Evolutionary conservation across 2,113 vertebrate genomes (phyloP).

Genomic region (Planiliza haematocheilus): DNA sequence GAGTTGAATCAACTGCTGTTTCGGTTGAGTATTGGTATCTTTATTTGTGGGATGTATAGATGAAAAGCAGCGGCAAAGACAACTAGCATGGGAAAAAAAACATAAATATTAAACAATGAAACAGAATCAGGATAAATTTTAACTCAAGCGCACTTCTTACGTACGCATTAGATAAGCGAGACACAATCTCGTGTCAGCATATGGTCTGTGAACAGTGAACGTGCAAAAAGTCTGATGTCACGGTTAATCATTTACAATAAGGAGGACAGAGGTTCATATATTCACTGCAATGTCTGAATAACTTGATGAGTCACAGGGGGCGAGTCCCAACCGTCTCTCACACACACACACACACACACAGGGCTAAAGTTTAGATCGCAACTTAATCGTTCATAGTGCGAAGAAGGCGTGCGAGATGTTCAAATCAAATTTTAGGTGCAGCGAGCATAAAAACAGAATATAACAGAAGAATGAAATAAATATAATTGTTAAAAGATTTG

Average conservation of each 20-base stretch:
- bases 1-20: slow-evolving; percentile 39
- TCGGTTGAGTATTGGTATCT: slow-evolving; percentile 6
- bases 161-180: background rate
- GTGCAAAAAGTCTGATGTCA: slow-evolving; percentile 30
- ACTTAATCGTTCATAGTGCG: background rate
- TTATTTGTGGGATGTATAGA: slow-evolving; percentile 18
- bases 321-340: slow-evolving; percentile 7
- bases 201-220: background rate
- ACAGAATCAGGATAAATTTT: background rate
- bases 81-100: background rate
- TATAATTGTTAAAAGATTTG: background rate
- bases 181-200: background rate
- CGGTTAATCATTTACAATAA: slow-evolving; percentile 63
- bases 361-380: background rate
- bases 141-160: background rate
- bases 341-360: background rate
- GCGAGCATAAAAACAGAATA: background rate
- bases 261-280: slow-evolving; percentile 37
- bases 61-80: slow-evolving; percentile 3
- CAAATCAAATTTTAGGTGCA: background rate
- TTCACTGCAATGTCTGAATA: slow-evolving; percentile 16
- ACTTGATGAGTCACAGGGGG: slow-evolving; percentile 36
- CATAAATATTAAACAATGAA: background rate
- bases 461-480: background rate
- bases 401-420: background rate